A percentile compares a stretch with the other conserved stretches of the same genome.
Conservation (phyloP, 2,113 vertebrate species). For the Lipotes vexillifer region DNA sequence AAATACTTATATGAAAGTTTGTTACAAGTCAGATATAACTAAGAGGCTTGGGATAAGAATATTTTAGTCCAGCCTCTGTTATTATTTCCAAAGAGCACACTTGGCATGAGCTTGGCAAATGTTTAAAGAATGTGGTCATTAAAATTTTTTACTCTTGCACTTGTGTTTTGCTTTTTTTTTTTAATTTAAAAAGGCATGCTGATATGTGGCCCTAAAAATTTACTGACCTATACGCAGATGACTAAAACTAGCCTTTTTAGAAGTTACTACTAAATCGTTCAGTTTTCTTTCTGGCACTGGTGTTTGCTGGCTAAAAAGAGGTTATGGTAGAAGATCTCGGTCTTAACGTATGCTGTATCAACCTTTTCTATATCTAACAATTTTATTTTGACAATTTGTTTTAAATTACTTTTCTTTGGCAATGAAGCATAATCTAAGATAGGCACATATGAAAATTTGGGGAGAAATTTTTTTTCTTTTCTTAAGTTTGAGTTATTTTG, state of each 20-base stretch:
- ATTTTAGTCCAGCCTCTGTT: background rate
- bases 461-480: background rate
- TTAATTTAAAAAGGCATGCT: background rate
- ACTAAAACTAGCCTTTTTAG: background rate
- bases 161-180: background rate
- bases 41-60: background rate
- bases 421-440: background rate
- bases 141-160: conserved; percentile 11
- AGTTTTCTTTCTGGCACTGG: background rate
- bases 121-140: conserved; percentile 6
- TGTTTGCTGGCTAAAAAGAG: background rate
- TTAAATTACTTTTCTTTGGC: conserved; percentile 9
- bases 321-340: background rate
- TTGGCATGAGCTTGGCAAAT: background rate
- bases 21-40: background rate
- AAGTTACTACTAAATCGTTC: background rate
- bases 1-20: background rate
- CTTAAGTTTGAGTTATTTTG: conserved; percentile 27
- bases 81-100: background rate
- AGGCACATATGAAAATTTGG: background rate
- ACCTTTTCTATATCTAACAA: background rate
- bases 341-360: background rate
- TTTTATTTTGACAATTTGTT: conserved; percentile 18
- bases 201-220: background rate
- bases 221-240: background rate